Evolutionary conservation across 1,140 invertebrate genomes (phyloP), one percentile per base, ranked within the genome.

Genomic region (Hyles euphorbiae): DNA sequence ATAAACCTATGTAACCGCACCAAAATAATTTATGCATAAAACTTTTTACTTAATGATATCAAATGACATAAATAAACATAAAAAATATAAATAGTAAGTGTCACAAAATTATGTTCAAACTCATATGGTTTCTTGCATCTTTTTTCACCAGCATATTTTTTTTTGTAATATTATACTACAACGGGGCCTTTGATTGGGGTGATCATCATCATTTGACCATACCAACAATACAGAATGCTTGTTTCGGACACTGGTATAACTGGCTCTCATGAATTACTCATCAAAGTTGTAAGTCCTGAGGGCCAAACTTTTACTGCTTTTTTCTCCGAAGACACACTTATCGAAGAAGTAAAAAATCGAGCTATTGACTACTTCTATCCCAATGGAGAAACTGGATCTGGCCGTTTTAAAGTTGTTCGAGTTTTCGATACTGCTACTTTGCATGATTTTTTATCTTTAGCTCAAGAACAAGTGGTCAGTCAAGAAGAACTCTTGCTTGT

Each of bases 311-410:
- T 81, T 49, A 67, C 72, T 0, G 69, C 75, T 0, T 78, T 68
- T 44, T 85, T 85, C 53, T 5, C 76, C n/a, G 83, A 83, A 57
- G 78, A 87, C 6, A 85, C 79, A 0, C 63, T 87, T 0, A 73
- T 88, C 2, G 85, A 88, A 49, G 82, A 85, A 51, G 69, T 88
- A 0, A 86, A 86, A 53, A 85, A 83, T 32, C 63, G 75, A 0
- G 74, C 83, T 0, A 74, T 85, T n/a, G 79, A 84, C 33, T 78
- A 58, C 64, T 88, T 88, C 61, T 88, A 87, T 58, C 80, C 82
- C 0, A 75, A 70, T 11, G 83, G 80, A 9, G 85, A 85, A 46
- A 66, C 68, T 0, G 75, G 82, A 2, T 59, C 79, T 0, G 70
- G 70, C 9, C 62, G 82, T 3, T 88, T 74, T 43, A 88, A 88